Percentiles rank a stretch among this genome's conserved stretches.
These are phyloP conservation scores for Scaeva pyrastri DNA, from an alignment of 2,888 invertebrate genomes.

Conservation along the genomic window DNA sequence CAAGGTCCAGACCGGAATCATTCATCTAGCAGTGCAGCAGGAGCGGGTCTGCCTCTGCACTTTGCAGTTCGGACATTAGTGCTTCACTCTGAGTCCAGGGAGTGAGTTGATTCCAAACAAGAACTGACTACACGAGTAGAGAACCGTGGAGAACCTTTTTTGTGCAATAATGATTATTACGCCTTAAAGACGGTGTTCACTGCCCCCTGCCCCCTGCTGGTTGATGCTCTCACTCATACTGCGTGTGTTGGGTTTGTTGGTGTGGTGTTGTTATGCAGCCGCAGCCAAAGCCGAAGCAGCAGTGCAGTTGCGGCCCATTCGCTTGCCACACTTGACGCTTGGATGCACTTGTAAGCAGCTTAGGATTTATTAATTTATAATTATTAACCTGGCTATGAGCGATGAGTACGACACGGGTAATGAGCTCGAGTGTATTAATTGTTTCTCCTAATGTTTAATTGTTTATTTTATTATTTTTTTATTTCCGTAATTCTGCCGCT, in stretches of 20 bases:
- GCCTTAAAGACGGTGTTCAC: constrained; percentile 49
- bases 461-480: constrained; percentile 69
- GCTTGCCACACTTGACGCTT: constrained; percentile 64
- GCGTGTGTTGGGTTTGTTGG: neutral
- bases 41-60: neutral
- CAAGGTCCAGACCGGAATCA: constrained; percentile 50
- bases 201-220: neutral
- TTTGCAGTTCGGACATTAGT: constrained; percentile 5
- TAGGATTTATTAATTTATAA: constrained; percentile 74
- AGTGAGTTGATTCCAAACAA: constrained; percentile 64
- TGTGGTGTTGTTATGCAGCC: constrained; percentile 1
- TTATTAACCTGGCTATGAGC: constrained; percentile 65
- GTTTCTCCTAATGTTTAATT: constrained; percentile 74
- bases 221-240: neutral
- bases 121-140: no score
- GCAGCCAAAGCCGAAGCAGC: no score
- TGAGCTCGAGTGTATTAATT: constrained; percentile 71
- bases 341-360: constrained; percentile 67
- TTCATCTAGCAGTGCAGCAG: constrained; percentile 43
- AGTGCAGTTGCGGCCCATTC: constrained; percentile 49
- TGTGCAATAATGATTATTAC: constrained; percentile 49
- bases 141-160: constrained; percentile 64
- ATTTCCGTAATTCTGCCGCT: constrained; percentile 57
- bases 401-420: constrained; percentile 71
- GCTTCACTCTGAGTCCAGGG: constrained; percentile 48